Base-by-base conservation (phyloP, 1,140 invertebrate species). In the Probaryconus sp. region DNA sequence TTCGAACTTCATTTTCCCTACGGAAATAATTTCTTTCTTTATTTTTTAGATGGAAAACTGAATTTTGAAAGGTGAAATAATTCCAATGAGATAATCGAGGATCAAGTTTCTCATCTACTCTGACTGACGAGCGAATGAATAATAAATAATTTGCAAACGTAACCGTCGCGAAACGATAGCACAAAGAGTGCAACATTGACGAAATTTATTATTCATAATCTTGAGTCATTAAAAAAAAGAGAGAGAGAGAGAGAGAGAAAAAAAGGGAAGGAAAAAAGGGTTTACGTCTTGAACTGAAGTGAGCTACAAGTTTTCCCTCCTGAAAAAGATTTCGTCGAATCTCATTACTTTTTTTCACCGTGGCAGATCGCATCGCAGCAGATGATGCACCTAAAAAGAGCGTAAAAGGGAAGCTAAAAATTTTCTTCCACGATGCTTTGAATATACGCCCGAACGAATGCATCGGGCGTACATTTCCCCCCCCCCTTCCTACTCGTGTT, bases 361-460 rank as follows among this genome's bases (percentile, higher is more conserved):
- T 7, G 40, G 61, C 38, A 35, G 35, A 67, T 70, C 33, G 56
- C 67, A 56, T 38, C 51, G 45, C 7, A 18, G 60, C 55, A 42
- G 55, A 67, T 68, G 71, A 68, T 55, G 58, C 24, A 51, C 55
- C 33, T 60, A 67, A 61, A 65, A 63, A 38, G 26, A 45, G 40
- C 26, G 37, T 40, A 68, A 68, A 67, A 58, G 60, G 40, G 18
- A 18, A 65, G 63, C 48, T 56, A 31, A 45, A 74, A 55, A 67
- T 45, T 55, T 55, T 73, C 63, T 58, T 67, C 55, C 61, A 14
- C 4, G 42, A 26, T 55, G 42, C 63, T 68, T 74, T 74, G 58
- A 74, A 74, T 68, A 48, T 45, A 50, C 55, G 63, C 56, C 50
- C 63, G 56, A 56, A 47, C 58, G 71, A 74, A 58, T 74, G 63